Evolutionary conservation across 1,140 invertebrate genomes (phyloP), one percentile per base, ranked within the genome.

Genomic region (Chrysopa pallens): DNA sequence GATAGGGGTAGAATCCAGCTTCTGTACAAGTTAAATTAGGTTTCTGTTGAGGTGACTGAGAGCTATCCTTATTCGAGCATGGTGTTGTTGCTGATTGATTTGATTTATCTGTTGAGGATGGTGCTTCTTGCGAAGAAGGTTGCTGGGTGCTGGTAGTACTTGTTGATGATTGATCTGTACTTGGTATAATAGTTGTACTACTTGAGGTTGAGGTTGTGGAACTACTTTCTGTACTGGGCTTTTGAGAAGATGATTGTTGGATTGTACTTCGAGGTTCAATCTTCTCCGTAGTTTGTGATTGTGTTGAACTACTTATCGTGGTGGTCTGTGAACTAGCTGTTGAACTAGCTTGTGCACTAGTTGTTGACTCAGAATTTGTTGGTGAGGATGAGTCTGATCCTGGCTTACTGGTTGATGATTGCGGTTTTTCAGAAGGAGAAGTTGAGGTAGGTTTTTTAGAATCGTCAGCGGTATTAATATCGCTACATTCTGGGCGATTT

Each of bases 1-100:
- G 65, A 61, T 82, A 73, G 29, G 71, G 69, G 46, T 77, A 63
- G 59, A 79, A 84, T 48, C 79, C 81, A 62, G 80, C 75, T 42
- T 55, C 41, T 39, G 37, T 52, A 48, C 72, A 74, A 29, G 31
- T 33, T 33, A 33, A 11, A 33, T 33, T 33, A 11, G 8, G 8
- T 4, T 33, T 33, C 4, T 33, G 8, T 33, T 33, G 31, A 4
- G 31, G 6, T 11, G 31, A 12, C n/a, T 33, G 8, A 51, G 42
- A 12, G 45, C 42, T 0, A 42, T 44, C 12, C 36, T 15, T 38
- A 15, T n/a, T 38, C 1, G 37, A 38, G 4, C 8, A 9, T 8
- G 37, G n/a, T 42, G 31, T 17, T 39, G 12, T 36, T 42, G 13
- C 29, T 38, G 41, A 37, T 40, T 45, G 29, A 36, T 39, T 8